These are phyloP conservation scores for Vollenhovia emeryi DNA, from an alignment of 1,140 invertebrate genomes.

Conservation along the genomic window DNA sequence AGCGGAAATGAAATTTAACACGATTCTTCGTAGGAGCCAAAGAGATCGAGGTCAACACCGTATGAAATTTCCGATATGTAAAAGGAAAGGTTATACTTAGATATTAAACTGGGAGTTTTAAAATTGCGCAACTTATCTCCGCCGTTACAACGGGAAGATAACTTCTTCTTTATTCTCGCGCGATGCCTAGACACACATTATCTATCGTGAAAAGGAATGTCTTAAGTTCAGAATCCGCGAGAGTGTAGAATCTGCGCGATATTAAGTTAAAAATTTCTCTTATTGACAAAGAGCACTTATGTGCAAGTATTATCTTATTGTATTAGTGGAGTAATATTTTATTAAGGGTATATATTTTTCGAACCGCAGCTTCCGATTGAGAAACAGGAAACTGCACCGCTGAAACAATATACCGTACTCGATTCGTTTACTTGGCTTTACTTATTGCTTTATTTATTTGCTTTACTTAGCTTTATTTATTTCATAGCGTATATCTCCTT, in stretches of 20 bases:
- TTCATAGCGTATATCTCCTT: neutral
- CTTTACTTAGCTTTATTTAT: conserved; percentile 35
- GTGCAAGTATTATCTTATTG: neutral
- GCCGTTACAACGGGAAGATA: neutral
- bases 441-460: conserved; percentile 39
- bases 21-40: neutral
- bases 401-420: conserved; percentile 28
- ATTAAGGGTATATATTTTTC: conserved; percentile 29
- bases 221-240: neutral
- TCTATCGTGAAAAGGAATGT: neutral
- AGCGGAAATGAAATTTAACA: conserved; percentile 21
- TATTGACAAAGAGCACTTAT: neutral
- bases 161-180: neutral
- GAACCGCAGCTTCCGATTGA: neutral
- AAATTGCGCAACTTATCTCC: conserved; percentile 1
- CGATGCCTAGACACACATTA: neutral
- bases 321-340: neutral
- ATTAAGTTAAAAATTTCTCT: neutral
- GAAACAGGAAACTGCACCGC: neutral
- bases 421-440: conserved; percentile 32
- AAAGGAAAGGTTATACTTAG: neutral
- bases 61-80: conserved; percentile 9
- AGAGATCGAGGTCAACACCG: neutral
- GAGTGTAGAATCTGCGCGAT: neutral
- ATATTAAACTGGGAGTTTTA: neutral